Conservation (phyloP, 2,113 vertebrate species). For the Canis aureus region DNA sequence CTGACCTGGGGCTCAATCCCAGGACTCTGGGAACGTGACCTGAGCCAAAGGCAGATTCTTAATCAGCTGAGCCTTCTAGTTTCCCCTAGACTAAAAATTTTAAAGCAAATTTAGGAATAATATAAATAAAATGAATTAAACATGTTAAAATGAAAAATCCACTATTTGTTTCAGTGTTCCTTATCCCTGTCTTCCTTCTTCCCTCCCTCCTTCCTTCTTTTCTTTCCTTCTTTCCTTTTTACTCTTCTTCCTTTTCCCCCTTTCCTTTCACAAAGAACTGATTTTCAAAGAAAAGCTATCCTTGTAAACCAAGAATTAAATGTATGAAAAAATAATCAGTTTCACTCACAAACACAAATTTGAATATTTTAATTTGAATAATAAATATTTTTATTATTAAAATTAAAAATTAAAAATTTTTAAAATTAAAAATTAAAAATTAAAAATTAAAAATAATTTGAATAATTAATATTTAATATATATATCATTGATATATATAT, state of each 20-base stretch:
- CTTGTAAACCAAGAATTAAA: neutral
- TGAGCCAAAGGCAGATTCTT: neutral
- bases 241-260: neutral
- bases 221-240: neutral
- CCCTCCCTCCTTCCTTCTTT: neutral
- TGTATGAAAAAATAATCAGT: neutral
- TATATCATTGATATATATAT: neutral
- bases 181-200: neutral
- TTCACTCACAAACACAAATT: neutral
- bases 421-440: too few species aligned
- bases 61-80: neutral
- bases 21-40: neutral
- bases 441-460: too few species aligned
- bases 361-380: too few species aligned
- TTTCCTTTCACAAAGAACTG: neutral
- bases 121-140: conserved; percentile 19
- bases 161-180: neutral
- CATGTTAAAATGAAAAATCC: neutral
- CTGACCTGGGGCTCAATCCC: neutral
- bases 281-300: neutral
- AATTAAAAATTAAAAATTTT: too few species aligned
- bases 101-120: neutral
- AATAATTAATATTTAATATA: too few species aligned
- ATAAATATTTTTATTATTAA: too few species aligned
- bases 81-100: neutral